Conservation (phyloP, 2,113 vertebrate species). For the Peromyscus californicus region DNA sequence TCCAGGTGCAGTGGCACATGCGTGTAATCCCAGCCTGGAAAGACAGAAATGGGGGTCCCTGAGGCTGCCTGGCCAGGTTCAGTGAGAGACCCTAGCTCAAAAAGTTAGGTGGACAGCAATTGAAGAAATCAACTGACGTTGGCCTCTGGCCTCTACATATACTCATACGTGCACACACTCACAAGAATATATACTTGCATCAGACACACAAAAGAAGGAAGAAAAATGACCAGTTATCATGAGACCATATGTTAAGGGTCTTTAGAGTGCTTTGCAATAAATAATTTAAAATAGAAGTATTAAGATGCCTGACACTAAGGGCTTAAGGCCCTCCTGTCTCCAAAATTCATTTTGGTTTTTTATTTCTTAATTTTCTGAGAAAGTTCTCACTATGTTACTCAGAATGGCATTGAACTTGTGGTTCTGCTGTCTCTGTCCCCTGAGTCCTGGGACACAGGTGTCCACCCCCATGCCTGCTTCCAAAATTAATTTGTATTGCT, state of each 20-base stretch:
- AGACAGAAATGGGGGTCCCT: too few relatives aligned
- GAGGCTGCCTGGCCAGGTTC: neutral
- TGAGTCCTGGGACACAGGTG: neutral
- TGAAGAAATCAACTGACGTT: neutral
- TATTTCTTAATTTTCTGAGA: conserved; percentile 17
- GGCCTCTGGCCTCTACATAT: neutral
- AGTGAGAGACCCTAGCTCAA: neutral
- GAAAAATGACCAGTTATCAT: neutral
- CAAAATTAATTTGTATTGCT: neutral
- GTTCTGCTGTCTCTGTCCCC: neutral
- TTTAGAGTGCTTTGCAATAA: conserved; percentile 2
- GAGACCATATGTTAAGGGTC: neutral
- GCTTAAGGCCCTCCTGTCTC: neutral
- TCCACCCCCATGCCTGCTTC: conserved; percentile 4
- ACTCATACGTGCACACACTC: neutral
- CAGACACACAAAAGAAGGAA: neutral
- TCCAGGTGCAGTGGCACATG: neutral
- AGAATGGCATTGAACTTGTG: neutral
- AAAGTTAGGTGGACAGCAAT: neutral
- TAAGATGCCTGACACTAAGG: neutral
- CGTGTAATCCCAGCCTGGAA: too few relatives aligned
- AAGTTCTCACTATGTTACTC: neutral
- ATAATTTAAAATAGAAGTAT: conserved; percentile 12
- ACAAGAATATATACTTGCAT: neutral
- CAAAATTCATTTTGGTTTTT: conserved; percentile 23